A percentile compares a stretch with the other conserved stretches of the same genome.
These are phyloP conservation scores for Nasonovia ribisnigri DNA, from an alignment of 2,888 invertebrate species.

Conservation along the genomic window DNA sequence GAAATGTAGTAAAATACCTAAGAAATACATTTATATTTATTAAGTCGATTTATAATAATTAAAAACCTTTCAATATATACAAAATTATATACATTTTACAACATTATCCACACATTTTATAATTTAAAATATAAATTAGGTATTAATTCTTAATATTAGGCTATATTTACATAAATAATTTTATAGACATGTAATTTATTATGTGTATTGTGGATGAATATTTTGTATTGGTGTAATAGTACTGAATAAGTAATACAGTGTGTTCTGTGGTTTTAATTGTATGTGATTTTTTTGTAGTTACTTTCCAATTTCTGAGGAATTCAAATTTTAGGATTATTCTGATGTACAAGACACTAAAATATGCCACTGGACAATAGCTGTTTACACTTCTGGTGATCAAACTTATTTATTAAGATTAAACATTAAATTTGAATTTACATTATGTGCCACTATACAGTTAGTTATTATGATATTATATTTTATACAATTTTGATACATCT, in stretches of 20 bases:
- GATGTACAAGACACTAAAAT: neutral
- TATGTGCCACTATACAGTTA: neutral
- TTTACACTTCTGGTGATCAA: neutral
- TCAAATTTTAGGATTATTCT: neutral
- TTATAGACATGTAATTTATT: conserved; percentile 47
- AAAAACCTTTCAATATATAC: neutral
- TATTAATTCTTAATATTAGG: conserved; percentile 37
- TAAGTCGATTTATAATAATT: conserved; percentile 48
- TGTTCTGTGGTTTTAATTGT: conserved; percentile 36
- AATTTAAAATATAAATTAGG: conserved; percentile 19
- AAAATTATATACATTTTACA: conserved; percentile 13
- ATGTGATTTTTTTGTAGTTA: neutral
- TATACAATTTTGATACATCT: neutral
- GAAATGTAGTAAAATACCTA: conserved; percentile 18
- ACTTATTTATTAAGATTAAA: neutral
- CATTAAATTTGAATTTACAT: neutral
- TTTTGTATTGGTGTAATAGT: conserved; percentile 55
- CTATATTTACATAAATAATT: conserved; percentile 35
- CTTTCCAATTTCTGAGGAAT: neutral
- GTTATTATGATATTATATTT: neutral
- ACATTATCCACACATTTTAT: neutral
- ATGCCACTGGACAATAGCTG: neutral
- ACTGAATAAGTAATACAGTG: conserved; percentile 40
- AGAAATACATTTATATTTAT: conserved; percentile 20
- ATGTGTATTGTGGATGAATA: conserved; percentile 44